phyloP scores from a whole-genome alignment of 1,140 invertebrate genomes.

The Dufourea novaeangliae region DNA sequence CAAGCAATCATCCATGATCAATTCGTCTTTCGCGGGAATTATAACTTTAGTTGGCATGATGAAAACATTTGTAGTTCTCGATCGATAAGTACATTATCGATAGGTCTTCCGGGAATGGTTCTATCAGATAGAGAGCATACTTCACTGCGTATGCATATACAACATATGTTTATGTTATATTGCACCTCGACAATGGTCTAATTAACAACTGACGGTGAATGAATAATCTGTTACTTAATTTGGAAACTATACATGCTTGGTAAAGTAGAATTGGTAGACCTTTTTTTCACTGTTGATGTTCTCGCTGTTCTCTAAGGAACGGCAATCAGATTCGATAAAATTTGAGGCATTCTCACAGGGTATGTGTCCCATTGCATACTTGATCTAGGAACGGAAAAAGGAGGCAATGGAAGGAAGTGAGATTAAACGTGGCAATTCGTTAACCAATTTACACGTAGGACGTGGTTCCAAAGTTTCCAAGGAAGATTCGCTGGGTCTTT shows the following conservation, averaged over 20 bases:
- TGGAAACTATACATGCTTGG: no score
- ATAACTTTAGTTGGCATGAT: not conserved
- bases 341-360: not conserved
- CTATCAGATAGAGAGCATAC: not conserved
- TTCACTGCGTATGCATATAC: not conserved
- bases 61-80: not conserved
- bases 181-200: no score
- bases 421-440: slow-evolving; percentile 38
- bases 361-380: not conserved
- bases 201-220: not conserved
- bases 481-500: slow-evolving; percentile 29
- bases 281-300: not conserved
- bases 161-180: not conserved
- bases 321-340: not conserved
- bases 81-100: slow-evolving; percentile 11
- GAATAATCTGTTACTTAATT: no score
- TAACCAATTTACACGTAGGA: slow-evolving; percentile 42
- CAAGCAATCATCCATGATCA: not conserved
- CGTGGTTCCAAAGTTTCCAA: not conserved
- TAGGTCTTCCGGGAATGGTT: not conserved
- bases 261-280: not conserved
- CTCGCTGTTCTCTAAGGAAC: not conserved
- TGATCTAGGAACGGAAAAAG: not conserved
- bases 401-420: not conserved
- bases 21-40: not conserved